A percentile compares a stretch with the other conserved stretches of the same genome.
Conservation (phyloP, 1,140 invertebrate genomes). For the Monomorium pharaonis region DNA sequence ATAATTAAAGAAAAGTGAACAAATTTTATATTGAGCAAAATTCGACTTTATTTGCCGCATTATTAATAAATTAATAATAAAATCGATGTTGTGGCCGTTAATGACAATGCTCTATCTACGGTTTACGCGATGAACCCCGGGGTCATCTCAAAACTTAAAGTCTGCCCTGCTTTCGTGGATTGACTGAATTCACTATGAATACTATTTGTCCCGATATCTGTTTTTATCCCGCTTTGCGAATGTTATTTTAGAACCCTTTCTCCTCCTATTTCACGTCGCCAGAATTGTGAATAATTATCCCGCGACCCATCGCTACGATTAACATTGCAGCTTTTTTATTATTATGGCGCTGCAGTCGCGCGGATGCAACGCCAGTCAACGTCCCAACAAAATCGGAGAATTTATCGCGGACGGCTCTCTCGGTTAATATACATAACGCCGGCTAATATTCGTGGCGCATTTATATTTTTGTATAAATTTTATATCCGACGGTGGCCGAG, state of each 20-base stretch:
- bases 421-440: conserved; percentile 44
- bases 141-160: neutral
- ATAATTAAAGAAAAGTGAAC: neutral
- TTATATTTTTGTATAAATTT: conserved; percentile 58
- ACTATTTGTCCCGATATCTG: neutral
- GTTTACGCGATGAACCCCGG: neutral
- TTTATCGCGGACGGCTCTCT: conserved; percentile 45
- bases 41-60: neutral
- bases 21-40: neutral
- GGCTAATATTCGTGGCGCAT: conserved; percentile 42
- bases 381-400: conserved; percentile 40
- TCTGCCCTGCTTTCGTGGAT: neutral
- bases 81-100: neutral
- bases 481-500: conserved; percentile 32
- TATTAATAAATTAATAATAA: conserved; percentile 1
- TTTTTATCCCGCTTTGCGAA: neutral
- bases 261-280: neutral
- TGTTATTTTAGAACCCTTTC: neutral
- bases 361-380: conserved; percentile 27
- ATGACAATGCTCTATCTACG: neutral
- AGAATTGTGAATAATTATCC: conserved; percentile 26
- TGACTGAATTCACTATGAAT: neutral
- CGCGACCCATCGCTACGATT: neutral
- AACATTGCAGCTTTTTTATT: conserved; percentile 26
- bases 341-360: conserved; percentile 29